A percentile compares a stretch with the other conserved stretches of the same genome.
Conservation (phyloP, 2,888 invertebrate species). For the Ligdia adustata region DNA sequence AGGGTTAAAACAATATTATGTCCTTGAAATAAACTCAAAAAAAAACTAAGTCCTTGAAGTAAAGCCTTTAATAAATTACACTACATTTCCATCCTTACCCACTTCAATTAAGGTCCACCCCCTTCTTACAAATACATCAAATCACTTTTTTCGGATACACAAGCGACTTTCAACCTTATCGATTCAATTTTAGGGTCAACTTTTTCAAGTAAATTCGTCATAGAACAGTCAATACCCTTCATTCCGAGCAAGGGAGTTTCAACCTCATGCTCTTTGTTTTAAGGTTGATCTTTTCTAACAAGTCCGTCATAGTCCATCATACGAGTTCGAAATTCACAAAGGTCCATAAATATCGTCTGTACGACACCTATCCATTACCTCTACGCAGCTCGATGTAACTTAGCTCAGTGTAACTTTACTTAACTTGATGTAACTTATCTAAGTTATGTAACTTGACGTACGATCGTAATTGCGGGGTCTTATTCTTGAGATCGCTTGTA, state of each 20-base stretch:
- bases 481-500: too few species aligned
- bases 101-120: too few species aligned
- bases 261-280: conserved; percentile 4
- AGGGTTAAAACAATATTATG: too few species aligned
- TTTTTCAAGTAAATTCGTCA: not conserved
- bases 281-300: conserved; percentile 7
- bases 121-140: too few species aligned
- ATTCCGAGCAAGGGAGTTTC: not conserved
- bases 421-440: conserved; percentile 12
- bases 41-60: too few species aligned
- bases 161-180: not conserved
- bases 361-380: conserved; percentile 32
- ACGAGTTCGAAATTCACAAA: conserved; percentile 16
- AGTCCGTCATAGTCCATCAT: conserved; percentile 4
- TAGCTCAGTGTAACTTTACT: conserved; percentile 20
- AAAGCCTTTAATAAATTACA: too few species aligned
- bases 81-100: too few species aligned
- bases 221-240: too few species aligned
- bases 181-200: not conserved
- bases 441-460: not conserved
- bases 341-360: conserved; percentile 29
- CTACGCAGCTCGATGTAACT: conserved; percentile 20
- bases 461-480: too few species aligned
- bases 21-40: too few species aligned
- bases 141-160: too few species aligned